These are phyloP conservation scores for Noctua comes DNA, from an alignment of 2,888 invertebrate species.

Conservation along the genomic window DNA sequence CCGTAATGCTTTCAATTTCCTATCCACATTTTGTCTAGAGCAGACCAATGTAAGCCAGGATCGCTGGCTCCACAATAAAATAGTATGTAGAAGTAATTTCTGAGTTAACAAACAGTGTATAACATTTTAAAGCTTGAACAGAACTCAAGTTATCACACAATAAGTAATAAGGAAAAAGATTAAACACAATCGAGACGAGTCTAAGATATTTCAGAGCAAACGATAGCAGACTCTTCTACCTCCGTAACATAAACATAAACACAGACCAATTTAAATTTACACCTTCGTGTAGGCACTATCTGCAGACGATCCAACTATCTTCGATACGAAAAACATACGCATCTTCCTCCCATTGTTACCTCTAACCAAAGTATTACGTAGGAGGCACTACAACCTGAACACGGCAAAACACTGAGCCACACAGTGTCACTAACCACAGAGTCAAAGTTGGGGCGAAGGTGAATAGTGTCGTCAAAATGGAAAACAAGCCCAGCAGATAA, in stretches of 20 bases:
- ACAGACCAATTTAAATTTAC: conserved; percentile 64
- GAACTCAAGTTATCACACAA: conserved; percentile 27
- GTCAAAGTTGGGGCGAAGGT: conserved; percentile 9
- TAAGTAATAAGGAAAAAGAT: conserved; percentile 58
- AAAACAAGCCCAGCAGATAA: conserved; percentile 64
- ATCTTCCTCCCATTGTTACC: conserved; percentile 65
- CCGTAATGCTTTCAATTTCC: background rate
- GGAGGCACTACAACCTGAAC: conserved; percentile 46
- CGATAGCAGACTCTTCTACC: conserved; percentile 41
- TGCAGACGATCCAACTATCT: conserved; percentile 64
- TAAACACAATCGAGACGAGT: conserved; percentile 33
- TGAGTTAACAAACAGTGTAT: background rate
- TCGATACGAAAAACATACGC: conserved; percentile 66
- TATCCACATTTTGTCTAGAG: background rate
- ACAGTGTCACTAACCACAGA: conserved; percentile 39
- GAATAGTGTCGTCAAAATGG: conserved; percentile 58
- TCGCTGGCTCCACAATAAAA: conserved; percentile 9
- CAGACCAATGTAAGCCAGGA: background rate
- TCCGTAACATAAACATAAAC: conserved; percentile 52
- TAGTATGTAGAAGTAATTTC: background rate
- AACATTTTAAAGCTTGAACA: conserved; percentile 25
- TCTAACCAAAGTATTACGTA: conserved; percentile 68
- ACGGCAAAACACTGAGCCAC: conserved; percentile 38
- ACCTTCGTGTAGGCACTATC: conserved; percentile 62
- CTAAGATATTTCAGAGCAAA: conserved; percentile 42